Evolutionary conservation across 2,797 vertebrate species (phyloP).

Genomic region (Podarcis siculus): DNA sequence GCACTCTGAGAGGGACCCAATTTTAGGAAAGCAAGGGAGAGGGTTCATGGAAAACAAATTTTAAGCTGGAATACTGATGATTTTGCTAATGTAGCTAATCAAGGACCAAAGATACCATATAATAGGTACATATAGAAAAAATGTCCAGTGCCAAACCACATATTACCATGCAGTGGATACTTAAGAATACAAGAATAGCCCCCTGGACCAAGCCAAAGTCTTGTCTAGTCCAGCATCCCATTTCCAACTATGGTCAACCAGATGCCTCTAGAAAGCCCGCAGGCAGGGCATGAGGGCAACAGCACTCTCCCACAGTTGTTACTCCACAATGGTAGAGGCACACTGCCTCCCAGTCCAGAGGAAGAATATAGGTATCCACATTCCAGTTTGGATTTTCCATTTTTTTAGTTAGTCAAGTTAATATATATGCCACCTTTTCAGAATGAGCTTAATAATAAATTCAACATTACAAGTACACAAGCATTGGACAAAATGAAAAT

Average conservation of each 20-base stretch:
- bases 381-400: neutral
- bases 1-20: slow-evolving; percentile 15
- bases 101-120: slow-evolving; percentile 2
- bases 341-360: neutral
- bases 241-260: neutral
- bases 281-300: neutral
- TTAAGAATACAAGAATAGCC: neutral
- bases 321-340: neutral
- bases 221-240: slow-evolving; percentile 8
- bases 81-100: neutral
- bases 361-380: neutral
- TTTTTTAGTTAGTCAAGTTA: neutral
- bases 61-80: neutral
- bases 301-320: neutral
- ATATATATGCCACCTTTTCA: no score
- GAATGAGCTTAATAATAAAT: no score
- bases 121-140: neutral
- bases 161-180: neutral
- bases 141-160: neutral
- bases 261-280: neutral
- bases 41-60: neutral
- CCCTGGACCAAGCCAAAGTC: slow-evolving; percentile 11
- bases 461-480: no score
- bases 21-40: slow-evolving; percentile 15
- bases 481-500: no score